A percentile compares a stretch with the other conserved stretches of the same genome.
Conservation (phyloP, 2,888 invertebrate genomes). For the Idaea biselata region DNA sequence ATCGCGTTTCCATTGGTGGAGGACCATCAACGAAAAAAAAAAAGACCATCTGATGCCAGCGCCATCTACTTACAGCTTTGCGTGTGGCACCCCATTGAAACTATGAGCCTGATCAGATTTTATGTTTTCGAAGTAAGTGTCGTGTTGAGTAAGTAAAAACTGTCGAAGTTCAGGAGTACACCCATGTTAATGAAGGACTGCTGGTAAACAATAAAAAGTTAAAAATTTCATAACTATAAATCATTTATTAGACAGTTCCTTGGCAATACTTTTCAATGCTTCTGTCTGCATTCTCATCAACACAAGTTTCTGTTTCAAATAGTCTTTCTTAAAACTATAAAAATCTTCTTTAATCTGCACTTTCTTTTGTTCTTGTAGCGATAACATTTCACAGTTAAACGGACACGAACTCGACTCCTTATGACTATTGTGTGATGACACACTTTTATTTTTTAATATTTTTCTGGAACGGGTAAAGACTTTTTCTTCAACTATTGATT, state of each 20-base stretch:
- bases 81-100: no score
- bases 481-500: slow-evolving; percentile 55
- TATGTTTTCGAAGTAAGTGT: no score
- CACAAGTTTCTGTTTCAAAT: slow-evolving; percentile 63
- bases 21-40: no score
- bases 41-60: no score
- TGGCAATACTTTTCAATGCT: slow-evolving; percentile 67
- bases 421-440: slow-evolving; percentile 21
- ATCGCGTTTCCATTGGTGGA: no score
- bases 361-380: slow-evolving; percentile 60
- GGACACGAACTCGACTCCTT: slow-evolving; percentile 52
- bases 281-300: slow-evolving; percentile 67
- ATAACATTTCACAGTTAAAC: slow-evolving; percentile 63
- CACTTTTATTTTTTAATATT: slow-evolving; percentile 32
- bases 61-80: no score
- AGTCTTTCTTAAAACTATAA: slow-evolving; percentile 68
- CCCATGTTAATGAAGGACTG: no score
- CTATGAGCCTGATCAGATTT: no score
- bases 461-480: slow-evolving; percentile 40
- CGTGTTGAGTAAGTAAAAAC: no score
- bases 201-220: no score
- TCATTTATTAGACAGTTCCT: slow-evolving; percentile 46
- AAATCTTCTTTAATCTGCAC: slow-evolving; percentile 66
- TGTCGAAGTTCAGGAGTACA: no score
- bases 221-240: no score